A percentile compares a stretch with the other conserved stretches of the same genome.
Evolutionary conservation across 2,888 invertebrate genomes (phyloP).

Genomic region (Drosophila colorata): DNA sequence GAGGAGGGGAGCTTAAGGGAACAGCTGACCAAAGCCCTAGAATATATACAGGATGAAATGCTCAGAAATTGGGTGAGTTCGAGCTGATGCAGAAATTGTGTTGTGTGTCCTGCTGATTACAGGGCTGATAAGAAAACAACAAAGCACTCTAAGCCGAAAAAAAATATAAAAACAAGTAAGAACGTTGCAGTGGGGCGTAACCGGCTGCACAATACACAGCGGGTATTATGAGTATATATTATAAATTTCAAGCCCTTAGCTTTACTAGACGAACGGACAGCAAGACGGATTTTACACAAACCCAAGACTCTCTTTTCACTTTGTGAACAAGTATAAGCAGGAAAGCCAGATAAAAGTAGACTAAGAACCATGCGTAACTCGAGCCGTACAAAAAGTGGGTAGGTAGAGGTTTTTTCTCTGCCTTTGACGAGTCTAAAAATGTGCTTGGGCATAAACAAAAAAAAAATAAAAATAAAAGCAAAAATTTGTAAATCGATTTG

Average conservation of each 20-base stretch:
- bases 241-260: too few species aligned
- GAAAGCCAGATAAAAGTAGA: conserved; percentile 22
- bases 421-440: conserved; percentile 41
- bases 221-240: too few species aligned
- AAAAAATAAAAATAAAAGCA: conserved; percentile 1
- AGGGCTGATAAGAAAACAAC: conserved; percentile 21
- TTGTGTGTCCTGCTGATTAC: conserved; percentile 28
- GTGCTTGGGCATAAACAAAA: conserved; percentile 22
- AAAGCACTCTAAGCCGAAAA: conserved; percentile 5
- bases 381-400: neutral
- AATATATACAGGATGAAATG: conserved; percentile 1
- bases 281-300: too few species aligned
- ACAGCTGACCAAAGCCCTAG: conserved; percentile 9
- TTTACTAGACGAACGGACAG: too few species aligned
- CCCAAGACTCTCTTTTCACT: neutral
- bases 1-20: neutral
- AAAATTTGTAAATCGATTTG: conserved; percentile 70
- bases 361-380: conserved; percentile 13
- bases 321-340: neutral
- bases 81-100: neutral
- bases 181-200: too few species aligned
- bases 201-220: neutral
- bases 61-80: neutral
- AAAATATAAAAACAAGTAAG: neutral
- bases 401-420: neutral